Conservation (phyloP, 1,140 invertebrate species). For the fruit fly (Drosophila melanogaster) region Release_6_plus_ISO1_MT NT_037436.4:6011001-6011500, state of each 20-base stretch:
- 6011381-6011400: not conserved
- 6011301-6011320: constrained; percentile 36
- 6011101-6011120: too few relatives aligned
- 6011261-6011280: constrained; percentile 12
- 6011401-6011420: constrained; percentile 41
- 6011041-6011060: too few relatives aligned
- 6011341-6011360: constrained; percentile 68
- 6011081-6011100: too few relatives aligned
- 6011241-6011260: constrained; percentile 7
- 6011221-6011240: constrained; percentile 2
- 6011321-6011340: constrained; percentile 71
- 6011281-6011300: constrained; percentile 31
- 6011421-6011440: constrained; percentile 67
- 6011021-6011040: too few relatives aligned
- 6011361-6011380: constrained; percentile 7
- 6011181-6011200: too few relatives aligned
- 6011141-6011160: too few relatives aligned
- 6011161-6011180: too few relatives aligned
- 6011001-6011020: too few relatives aligned
- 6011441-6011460: constrained; percentile 41
- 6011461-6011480: constrained; percentile 63
- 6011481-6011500: constrained; percentile 77
- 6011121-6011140: too few relatives aligned
- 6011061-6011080: too few relatives aligned
- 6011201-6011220: not conserved